Conservation (phyloP, 2,888 invertebrate species). For the Hetaerina titia region DNA sequence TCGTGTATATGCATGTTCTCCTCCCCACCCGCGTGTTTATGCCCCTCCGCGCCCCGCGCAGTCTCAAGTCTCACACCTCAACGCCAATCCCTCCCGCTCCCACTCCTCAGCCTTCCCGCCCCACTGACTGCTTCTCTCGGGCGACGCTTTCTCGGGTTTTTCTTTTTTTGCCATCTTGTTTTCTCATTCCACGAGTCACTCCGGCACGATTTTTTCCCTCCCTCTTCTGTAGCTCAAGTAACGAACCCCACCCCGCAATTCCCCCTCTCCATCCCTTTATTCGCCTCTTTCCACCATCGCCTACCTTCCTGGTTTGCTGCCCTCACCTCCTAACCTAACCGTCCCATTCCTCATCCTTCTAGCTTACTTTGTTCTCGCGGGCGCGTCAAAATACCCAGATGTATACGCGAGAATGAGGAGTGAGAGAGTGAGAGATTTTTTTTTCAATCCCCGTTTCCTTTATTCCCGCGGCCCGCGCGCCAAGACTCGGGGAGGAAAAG, state of each 20-base stretch:
- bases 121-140: not conserved
- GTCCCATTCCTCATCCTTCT: not conserved
- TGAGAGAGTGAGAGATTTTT: not conserved
- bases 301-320: not conserved
- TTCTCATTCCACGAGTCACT: constrained; percentile 48
- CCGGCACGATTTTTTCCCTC: constrained; percentile 15
- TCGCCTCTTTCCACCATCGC: not conserved
- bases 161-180: constrained; percentile 37
- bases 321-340: too few relatives aligned
- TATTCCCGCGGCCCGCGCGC: not conserved
- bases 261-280: not conserved
- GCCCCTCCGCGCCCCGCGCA: not conserved
- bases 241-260: not conserved
- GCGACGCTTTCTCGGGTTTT: constrained; percentile 3
- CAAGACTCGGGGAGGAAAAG: not conserved
- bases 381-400: constrained; percentile 50
- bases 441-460: not conserved
- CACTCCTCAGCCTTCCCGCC: not conserved
- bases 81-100: not conserved
- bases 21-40: not conserved
- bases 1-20: not conserved
- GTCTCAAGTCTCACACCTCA: not conserved
- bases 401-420: not conserved
- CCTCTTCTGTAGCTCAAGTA: not conserved
- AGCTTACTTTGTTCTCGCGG: not conserved